A percentile compares a stretch with the other conserved stretches of the same genome.
phyloP scores from a whole-genome alignment of 2,888 invertebrate species.

The Drosophila heteroneura region DNA sequence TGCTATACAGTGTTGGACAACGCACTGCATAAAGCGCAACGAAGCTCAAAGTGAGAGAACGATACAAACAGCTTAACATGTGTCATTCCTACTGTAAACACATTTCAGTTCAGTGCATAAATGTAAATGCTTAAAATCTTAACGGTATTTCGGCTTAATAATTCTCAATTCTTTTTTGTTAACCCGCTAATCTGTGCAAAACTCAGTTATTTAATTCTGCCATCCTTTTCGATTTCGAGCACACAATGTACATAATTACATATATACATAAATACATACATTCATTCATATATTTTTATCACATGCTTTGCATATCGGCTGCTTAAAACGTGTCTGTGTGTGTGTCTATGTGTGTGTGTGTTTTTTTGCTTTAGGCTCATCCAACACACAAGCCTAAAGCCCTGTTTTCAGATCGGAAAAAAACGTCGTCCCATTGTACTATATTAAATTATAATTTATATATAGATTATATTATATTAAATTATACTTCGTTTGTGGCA shows the following conservation, averaged over 20 bases:
- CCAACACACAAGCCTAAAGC: not conserved
- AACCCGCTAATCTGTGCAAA: constrained; percentile 40
- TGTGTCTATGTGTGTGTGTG: constrained; percentile 20
- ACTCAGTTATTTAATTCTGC: constrained; percentile 56
- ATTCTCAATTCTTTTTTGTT: not conserved
- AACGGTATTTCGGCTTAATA: not conserved
- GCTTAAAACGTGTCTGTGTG: constrained; percentile 53
- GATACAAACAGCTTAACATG: not conserved
- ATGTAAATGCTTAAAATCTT: constrained; percentile 1
- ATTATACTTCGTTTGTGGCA: no score
- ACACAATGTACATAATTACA: constrained; percentile 16
- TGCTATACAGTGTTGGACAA: not conserved
- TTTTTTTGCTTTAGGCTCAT: not conserved
- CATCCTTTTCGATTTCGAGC: constrained; percentile 21
- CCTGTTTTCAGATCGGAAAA: not conserved
- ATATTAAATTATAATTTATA: not conserved
- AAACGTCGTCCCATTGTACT: not conserved
- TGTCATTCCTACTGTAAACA: not conserved
- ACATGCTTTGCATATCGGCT: constrained; percentile 76
- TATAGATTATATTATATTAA: not conserved
- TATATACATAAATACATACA: constrained; percentile 30
- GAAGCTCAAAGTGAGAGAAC: not conserved
- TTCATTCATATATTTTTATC: constrained; percentile 60
- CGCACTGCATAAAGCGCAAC: not conserved
- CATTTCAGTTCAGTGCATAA: constrained; percentile 4